These are phyloP conservation scores for Synanceia verrucosa DNA, from an alignment of 2,797 vertebrate species.

Conservation along the genomic window DNA sequence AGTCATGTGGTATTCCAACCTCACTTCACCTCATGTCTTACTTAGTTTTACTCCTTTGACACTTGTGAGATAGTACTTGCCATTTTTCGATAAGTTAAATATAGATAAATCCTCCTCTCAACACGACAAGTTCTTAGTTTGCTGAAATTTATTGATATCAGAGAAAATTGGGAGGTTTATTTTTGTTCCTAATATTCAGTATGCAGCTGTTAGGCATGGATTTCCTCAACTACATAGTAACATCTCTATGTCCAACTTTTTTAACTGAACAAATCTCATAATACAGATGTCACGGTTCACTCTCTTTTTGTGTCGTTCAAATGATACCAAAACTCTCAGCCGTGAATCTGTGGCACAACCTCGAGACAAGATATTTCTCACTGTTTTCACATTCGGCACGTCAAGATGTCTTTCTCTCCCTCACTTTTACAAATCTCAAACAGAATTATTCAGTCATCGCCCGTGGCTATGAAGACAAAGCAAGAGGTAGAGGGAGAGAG, in stretches of 20 bases:
- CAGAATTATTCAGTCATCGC: slow-evolving; percentile 79
- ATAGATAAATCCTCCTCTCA: background rate
- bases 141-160: background rate
- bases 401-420: slow-evolving; percentile 66
- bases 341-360: slow-evolving; percentile 51
- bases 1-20: background rate
- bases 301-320: slow-evolving; percentile 41
- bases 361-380: slow-evolving; percentile 54
- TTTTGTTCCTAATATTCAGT: background rate
- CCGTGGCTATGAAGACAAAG: slow-evolving; percentile 73
- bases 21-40: background rate
- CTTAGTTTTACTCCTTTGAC: slow-evolving; percentile 8
- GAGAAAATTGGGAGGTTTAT: background rate
- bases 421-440: slow-evolving; percentile 76
- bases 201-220: background rate
- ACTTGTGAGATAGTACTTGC: background rate
- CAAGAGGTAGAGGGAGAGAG: slow-evolving; percentile 52
- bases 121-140: background rate
- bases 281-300: slow-evolving; percentile 23
- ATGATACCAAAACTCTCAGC: slow-evolving; percentile 25
- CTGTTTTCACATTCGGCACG: slow-evolving; percentile 65
- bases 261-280: slow-evolving; percentile 12
- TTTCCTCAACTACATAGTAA: background rate
- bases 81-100: too few relatives aligned
- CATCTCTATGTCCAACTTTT: slow-evolving; percentile 9